Conservation (phyloP, 2,888 invertebrate genomes). For the Myathropa florea region DNA sequence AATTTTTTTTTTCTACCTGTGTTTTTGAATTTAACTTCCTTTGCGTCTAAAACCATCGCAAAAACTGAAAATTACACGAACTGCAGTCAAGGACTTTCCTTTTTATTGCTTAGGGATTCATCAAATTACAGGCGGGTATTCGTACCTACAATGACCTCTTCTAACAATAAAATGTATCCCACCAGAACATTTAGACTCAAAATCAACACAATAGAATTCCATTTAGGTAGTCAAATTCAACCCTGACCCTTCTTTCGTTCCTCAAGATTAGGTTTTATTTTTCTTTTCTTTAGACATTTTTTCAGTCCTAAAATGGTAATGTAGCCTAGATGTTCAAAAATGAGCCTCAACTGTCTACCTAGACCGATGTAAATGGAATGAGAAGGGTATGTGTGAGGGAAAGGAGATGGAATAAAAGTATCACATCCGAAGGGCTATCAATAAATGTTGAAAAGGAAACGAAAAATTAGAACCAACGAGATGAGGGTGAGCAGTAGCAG, state of each 20-base stretch:
- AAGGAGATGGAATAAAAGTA: conserved; percentile 28
- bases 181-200: conserved; percentile 18
- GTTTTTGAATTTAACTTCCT: neutral
- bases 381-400: neutral
- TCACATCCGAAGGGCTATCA: conserved; percentile 64
- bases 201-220: conserved; percentile 47
- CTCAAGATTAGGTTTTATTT: conserved; percentile 41
- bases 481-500: conserved; percentile 3
- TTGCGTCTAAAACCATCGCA: neutral
- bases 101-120: conserved; percentile 6
- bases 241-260: conserved; percentile 46
- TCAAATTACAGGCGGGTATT: neutral
- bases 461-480: conserved; percentile 54
- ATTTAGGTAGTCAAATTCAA: conserved; percentile 60
- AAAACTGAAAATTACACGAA: conserved; percentile 27
- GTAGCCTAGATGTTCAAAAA: conserved; percentile 24
- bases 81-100: conserved; percentile 33
- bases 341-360: conserved; percentile 62
- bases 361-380: conserved; percentile 21
- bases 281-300: neutral
- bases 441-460: conserved; percentile 64
- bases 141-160: conserved; percentile 29
- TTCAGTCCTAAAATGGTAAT: conserved; percentile 9
- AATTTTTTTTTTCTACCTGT: no score
- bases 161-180: conserved; percentile 7